Evolutionary conservation across 2,113 vertebrate species (phyloP).

Genomic region (Amblyornis subalaris): DNA sequence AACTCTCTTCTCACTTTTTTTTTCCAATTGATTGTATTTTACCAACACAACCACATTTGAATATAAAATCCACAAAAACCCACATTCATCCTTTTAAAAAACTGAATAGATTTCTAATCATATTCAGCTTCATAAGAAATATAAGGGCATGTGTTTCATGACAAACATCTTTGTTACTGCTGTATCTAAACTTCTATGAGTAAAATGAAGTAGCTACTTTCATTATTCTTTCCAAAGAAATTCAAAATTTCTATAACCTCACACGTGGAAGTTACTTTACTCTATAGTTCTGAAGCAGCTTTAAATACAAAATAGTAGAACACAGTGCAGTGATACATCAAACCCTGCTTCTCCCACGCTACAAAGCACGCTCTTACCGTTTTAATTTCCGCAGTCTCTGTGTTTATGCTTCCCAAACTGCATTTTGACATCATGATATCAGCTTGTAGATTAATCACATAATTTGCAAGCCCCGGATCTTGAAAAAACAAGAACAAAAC

Average conservation of each 20-base stretch:
- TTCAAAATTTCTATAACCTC: background rate
- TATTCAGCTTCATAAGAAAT: background rate
- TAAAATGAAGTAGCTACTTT: background rate
- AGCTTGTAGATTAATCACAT: slow-evolving; percentile 71
- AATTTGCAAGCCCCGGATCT: slow-evolving; percentile 66
- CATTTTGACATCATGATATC: slow-evolving; percentile 85
- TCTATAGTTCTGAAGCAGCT: background rate
- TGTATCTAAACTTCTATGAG: background rate
- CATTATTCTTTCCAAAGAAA: background rate
- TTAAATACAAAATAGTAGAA: background rate
- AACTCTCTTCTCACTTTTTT: background rate
- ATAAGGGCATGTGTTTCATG: background rate
- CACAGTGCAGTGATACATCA: background rate
- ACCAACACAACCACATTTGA: background rate
- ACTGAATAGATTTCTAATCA: background rate
- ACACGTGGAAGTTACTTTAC: background rate
- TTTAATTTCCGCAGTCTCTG: slow-evolving; percentile 71
- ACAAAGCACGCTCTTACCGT: slow-evolving; percentile 73
- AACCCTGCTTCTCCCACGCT: background rate
- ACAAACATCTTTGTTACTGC: background rate
- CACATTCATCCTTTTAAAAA: background rate
- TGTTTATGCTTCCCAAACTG: slow-evolving; percentile 68
- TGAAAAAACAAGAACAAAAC: slow-evolving; percentile 47
- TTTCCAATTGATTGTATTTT: background rate
- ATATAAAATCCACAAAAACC: background rate